These are phyloP conservation scores for Helicoverpa armigera DNA, from an alignment of 1,140 invertebrate species.

Conservation along the genomic window DNA sequence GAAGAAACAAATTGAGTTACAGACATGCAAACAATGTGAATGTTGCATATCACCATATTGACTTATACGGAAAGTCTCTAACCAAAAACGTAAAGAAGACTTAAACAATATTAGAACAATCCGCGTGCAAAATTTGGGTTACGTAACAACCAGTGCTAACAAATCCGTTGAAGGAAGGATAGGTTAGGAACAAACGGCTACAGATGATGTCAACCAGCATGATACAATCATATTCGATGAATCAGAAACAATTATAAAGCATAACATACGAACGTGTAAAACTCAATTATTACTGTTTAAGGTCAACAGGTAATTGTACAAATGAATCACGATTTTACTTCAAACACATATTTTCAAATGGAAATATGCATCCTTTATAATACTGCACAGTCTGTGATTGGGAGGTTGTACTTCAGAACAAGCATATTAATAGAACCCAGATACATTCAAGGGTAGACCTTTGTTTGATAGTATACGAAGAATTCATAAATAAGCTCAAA, in stretches of 20 bases:
- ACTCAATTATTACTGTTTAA: slow-evolving; percentile 36
- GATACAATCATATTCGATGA: slow-evolving; percentile 25
- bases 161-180: background rate
- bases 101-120: no score
- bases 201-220: background rate
- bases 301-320: slow-evolving; percentile 22
- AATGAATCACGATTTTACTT: background rate
- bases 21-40: no score
- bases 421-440: no score
- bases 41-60: no score
- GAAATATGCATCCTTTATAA: background rate
- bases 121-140: background rate
- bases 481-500: no score
- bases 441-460: no score
- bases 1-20: no score
- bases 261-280: slow-evolving; percentile 21
- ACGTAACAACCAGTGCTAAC: background rate
- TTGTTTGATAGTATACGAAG: no score
- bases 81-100: no score
- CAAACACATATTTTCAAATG: background rate
- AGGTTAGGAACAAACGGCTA: background rate
- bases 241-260: slow-evolving; percentile 30
- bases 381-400: no score
- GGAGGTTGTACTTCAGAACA: no score
- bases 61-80: no score